A percentile compares a stretch with the other conserved stretches of the same genome.
Evolutionary conservation across 2,888 invertebrate genomes (phyloP).

Genomic region (Lomographa bimaculata): DNA sequence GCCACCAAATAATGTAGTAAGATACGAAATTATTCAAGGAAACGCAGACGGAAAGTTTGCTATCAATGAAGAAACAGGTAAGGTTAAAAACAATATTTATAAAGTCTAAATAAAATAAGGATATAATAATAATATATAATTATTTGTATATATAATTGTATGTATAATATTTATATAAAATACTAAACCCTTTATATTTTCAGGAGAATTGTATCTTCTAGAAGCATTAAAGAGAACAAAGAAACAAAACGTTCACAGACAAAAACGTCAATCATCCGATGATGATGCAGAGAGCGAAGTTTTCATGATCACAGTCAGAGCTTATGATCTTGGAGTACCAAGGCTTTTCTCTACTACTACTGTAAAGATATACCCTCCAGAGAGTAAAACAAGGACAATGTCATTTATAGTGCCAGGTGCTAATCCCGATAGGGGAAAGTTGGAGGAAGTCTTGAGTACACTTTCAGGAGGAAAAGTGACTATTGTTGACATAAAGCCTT

Average conservation of each 20-base stretch:
- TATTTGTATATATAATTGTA: no score
- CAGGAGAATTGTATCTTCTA: slow-evolving; percentile 86
- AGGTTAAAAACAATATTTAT: slow-evolving; percentile 3
- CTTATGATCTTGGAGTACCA: slow-evolving; percentile 93
- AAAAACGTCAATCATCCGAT: slow-evolving; percentile 73
- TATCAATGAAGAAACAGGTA: slow-evolving; percentile 89
- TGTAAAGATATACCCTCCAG: slow-evolving; percentile 91
- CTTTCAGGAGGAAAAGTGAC: slow-evolving; percentile 92
- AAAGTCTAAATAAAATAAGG: no score
- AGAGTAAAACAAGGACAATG: slow-evolving; percentile 89
- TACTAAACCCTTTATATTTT: no score
- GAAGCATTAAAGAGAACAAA: slow-evolving; percentile 76
- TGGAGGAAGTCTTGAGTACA: slow-evolving; percentile 89
- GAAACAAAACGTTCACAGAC: slow-evolving; percentile 66
- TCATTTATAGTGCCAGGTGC: slow-evolving; percentile 92
- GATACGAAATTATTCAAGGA: slow-evolving; percentile 92
- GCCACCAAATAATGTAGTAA: slow-evolving; percentile 92
- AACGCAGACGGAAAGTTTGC: slow-evolving; percentile 90
- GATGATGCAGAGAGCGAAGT: slow-evolving; percentile 75
- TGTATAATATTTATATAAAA: no score
- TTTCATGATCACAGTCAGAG: slow-evolving; percentile 88
- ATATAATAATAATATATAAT: background rate
- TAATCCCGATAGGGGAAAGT: slow-evolving; percentile 88
- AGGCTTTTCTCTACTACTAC: slow-evolving; percentile 88
- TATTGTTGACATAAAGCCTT: slow-evolving; percentile 89